Evolutionary conservation across 1,140 invertebrate species (phyloP), one percentile per base, ranked within the genome.

Genomic region (Linepithema humile): DNA sequence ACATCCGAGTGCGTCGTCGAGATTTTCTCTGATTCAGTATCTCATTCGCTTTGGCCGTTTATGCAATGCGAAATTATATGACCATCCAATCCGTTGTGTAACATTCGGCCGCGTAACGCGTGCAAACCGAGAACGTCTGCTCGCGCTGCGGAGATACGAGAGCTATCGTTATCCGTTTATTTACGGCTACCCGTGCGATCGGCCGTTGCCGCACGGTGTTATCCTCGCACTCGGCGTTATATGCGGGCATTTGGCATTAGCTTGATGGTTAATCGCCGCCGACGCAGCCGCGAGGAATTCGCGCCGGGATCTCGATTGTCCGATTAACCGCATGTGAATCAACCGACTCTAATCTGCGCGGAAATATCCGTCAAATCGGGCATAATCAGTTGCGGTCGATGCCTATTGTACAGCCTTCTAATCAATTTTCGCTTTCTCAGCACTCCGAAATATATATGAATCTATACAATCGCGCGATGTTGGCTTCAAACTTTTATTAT

Each of bases 91-190:
- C 85, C 85, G 88, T 84, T 74, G 55, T 67, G 55, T 32, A 38
- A 72, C 84, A 64, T 82, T 87, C 60, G 82, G 83, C 70, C 74
- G 82, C 86, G 74, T 77, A 90, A 88, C 87, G 70, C 69, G 60
- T 64, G 67, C 87, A 75, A 70, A 78, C 57, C 74, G 45, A 82
- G 74, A 86, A 73, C 85, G 82, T 88, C 69, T 86, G 82, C 65
- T 67, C 20, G 55, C 60, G 77, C 80, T 62, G 23, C 53, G 40
- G 82, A 88, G 85, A 90, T 90, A 91, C 82, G 82, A 80, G 75
- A 86, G 74, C 83, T 87, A 90, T 91, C 90, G 90, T 91, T 91
- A 91, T 91, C 90, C 90, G 82, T 91, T 90, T 91, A 91, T 91
- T 91, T 91, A 91, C 86, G 86, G 85, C 84, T 69, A 40, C 29